Conservation (phyloP, 2,797 vertebrate genomes). For the Sphenopsis melanotis region DNA sequence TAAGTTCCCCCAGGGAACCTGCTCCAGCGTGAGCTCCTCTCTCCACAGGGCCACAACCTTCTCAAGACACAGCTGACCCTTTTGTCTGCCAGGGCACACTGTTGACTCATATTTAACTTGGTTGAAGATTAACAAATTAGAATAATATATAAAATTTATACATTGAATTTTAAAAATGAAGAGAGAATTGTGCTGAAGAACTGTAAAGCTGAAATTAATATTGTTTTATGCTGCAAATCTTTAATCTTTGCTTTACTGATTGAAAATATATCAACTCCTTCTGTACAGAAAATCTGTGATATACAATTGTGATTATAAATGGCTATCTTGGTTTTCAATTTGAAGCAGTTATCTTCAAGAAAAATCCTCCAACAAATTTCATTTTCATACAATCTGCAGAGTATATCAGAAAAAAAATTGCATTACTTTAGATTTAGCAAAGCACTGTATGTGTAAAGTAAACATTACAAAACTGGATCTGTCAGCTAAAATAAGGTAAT, state of each 20-base stretch:
- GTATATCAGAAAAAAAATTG: neutral
- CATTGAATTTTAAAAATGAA: neutral
- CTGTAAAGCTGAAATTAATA: neutral
- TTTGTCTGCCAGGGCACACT: neutral
- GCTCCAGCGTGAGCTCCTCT: accelerated
- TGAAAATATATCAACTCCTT: neutral
- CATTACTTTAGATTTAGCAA: neutral
- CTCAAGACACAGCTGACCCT: neutral
- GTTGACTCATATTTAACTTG: neutral
- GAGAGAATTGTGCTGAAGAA: neutral
- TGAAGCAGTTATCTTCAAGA: neutral
- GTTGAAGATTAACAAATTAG: neutral
- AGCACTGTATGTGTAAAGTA: neutral
- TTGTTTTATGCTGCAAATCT: neutral
- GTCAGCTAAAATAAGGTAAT: neutral
- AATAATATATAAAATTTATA: neutral
- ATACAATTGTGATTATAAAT: neutral
- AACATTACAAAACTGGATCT: neutral
- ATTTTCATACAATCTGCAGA: neutral
- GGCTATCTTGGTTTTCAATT: neutral
- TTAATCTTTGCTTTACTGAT: neutral
- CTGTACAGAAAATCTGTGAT: neutral
- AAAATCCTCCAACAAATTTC: neutral
- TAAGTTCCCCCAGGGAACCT: neutral
- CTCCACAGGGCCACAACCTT: neutral